These are phyloP conservation scores for Monopterus albus DNA, from an alignment of 2,113 vertebrate species.

Conservation along the genomic window DNA sequence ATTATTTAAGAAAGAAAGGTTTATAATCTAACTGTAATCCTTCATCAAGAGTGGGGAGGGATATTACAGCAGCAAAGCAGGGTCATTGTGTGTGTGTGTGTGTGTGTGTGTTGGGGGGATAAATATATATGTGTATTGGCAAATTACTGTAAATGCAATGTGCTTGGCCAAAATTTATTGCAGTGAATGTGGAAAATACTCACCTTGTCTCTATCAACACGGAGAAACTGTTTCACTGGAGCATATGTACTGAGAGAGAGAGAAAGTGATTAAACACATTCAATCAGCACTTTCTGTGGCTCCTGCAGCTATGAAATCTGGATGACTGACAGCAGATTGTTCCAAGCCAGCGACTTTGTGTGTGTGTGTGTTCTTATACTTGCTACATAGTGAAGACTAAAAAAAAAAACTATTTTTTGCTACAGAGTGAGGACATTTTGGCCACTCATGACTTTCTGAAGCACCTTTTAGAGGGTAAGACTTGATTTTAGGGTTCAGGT, in stretches of 20 bases:
- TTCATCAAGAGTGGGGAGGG: conserved; percentile 34
- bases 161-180: conserved; percentile 2
- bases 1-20: conserved; percentile 66
- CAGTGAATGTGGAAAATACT: conserved; percentile 12
- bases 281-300: conserved; percentile 50
- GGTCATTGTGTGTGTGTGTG: conserved; percentile 15
- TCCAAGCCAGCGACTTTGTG: conserved; percentile 12
- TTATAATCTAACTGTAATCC: conserved; percentile 71
- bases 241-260: conserved; percentile 88
- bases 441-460: no score
- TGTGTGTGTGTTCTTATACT: no score
- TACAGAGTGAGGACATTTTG: no score
- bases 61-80: conserved; percentile 35
- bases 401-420: no score
- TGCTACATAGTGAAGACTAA: no score
- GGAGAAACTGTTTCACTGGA: conserved; percentile 97
- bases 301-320: conserved; percentile 38
- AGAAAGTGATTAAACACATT: conserved; percentile 43
- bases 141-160: neutral
- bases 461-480: no score
- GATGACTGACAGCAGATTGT: conserved; percentile 52
- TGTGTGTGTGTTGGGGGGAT: neutral
- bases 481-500: no score
- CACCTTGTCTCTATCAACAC: conserved; percentile 99
- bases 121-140: neutral